Conservation (phyloP, 1,140 invertebrate genomes). For the Melanaphis sacchari region DNA sequence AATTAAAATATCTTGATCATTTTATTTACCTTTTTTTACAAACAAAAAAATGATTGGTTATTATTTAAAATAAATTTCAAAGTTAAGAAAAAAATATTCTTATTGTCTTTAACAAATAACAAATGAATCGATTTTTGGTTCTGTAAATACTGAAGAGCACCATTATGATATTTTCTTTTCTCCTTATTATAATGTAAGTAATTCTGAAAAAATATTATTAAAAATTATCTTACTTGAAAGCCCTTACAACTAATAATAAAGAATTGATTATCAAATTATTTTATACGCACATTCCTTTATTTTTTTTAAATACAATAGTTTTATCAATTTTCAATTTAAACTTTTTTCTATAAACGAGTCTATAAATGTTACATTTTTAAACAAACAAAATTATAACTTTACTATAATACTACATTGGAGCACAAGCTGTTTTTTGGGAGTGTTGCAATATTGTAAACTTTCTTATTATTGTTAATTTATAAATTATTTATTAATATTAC, state of each 20-base stretch:
- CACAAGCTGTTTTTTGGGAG: too few species aligned
- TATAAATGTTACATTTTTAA: not conserved
- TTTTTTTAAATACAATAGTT: not conserved
- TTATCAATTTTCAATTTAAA: not conserved
- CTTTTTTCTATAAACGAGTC: not conserved
- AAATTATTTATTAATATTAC: too few species aligned
- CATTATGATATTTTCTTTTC: not conserved
- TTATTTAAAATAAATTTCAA: constrained; percentile 6
- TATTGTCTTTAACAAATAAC: not conserved
- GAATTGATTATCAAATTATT: not conserved
- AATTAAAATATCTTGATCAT: not conserved
- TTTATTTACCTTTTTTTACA: not conserved
- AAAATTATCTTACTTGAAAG: not conserved
- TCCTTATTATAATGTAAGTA: not conserved
- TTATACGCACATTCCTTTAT: too few species aligned
- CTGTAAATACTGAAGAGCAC: not conserved
- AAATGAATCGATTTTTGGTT: not conserved
- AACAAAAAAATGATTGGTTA: not conserved
- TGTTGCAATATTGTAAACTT: too few species aligned
- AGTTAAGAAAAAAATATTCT: not conserved
- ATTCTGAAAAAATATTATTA: not conserved
- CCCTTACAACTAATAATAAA: not conserved
- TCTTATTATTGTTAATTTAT: too few species aligned
- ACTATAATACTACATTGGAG: not conserved
- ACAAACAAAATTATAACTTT: not conserved